A percentile compares a stretch with the other conserved stretches of the same genome.
Evolutionary conservation across 2,888 invertebrate species (phyloP).

Genomic region (Allophyes oxyacanthae): DNA sequence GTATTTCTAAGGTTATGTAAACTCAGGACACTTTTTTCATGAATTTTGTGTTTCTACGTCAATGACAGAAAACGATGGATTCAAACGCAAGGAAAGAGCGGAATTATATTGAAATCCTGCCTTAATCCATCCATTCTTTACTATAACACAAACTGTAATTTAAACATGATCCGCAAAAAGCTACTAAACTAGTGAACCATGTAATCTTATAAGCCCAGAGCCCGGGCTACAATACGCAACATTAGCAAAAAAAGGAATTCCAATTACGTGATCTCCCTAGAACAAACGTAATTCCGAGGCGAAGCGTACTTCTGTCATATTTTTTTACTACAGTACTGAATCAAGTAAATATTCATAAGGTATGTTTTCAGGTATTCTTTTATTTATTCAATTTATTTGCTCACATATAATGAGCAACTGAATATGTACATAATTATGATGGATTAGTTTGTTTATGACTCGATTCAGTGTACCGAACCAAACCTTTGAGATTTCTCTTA

Average conservation of each 20-base stretch:
- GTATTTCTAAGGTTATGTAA: too few relatives aligned
- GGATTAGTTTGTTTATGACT: slow-evolving; percentile 18
- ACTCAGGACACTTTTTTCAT: too few relatives aligned
- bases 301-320: slow-evolving; percentile 16
- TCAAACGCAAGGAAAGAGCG: too few relatives aligned
- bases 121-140: too few relatives aligned
- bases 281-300: slow-evolving; percentile 23
- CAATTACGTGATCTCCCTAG: slow-evolving; percentile 34
- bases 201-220: background rate
- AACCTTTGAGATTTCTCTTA: background rate
- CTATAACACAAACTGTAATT: slow-evolving; percentile 5
- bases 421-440: slow-evolving; percentile 25
- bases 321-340: slow-evolving; percentile 10
- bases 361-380: slow-evolving; percentile 14
- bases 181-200: slow-evolving; percentile 16
- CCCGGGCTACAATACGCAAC: slow-evolving; percentile 14
- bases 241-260: slow-evolving; percentile 28
- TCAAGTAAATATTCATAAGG: slow-evolving; percentile 44
- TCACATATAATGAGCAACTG: slow-evolving; percentile 14
- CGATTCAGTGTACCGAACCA: slow-evolving; percentile 7
- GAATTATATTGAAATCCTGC: too few relatives aligned
- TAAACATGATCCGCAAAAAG: slow-evolving; percentile 6
- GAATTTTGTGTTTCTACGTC: too few relatives aligned
- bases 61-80: too few relatives aligned
- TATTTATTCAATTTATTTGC: slow-evolving; percentile 23